Percentiles rank a stretch among this genome's conserved stretches.
Conservation (phyloP, 2,888 invertebrate species). For the Ophonus ardosiacus region DNA sequence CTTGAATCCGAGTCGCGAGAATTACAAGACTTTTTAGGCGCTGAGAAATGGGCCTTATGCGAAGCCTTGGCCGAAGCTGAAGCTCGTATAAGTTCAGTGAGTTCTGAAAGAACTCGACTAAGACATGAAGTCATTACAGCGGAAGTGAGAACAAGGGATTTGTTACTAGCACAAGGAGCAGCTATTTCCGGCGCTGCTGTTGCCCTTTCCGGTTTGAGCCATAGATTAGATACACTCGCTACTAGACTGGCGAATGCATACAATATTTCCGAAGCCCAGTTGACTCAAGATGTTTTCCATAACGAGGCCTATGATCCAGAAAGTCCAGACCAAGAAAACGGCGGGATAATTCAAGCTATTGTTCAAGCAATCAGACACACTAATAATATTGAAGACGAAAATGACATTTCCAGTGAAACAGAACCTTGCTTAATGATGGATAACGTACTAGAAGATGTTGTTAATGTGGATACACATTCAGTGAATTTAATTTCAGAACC, state of each 20-base stretch:
- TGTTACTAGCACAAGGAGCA: conserved; percentile 83
- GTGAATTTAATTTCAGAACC: conserved; percentile 86
- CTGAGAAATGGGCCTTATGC: conserved; percentile 88
- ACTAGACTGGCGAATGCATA: conserved; percentile 86
- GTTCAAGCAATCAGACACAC: not conserved
- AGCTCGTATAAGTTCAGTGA: conserved; percentile 68
- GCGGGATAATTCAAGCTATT: not conserved
- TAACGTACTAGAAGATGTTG: conserved; percentile 83
- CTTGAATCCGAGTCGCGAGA: conserved; percentile 89
- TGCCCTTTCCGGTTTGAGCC: conserved; percentile 81
- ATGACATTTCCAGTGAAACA: conserved; percentile 80
- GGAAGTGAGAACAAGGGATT: conserved; percentile 81
- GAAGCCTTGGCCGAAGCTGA: conserved; percentile 87
- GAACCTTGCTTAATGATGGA: conserved; percentile 91
- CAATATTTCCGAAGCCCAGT: conserved; percentile 86
- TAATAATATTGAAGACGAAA: conserved; percentile 76
- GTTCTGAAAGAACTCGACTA: conserved; percentile 76
- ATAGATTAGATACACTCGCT: conserved; percentile 82
- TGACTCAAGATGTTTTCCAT: conserved; percentile 86
- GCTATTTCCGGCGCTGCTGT: conserved; percentile 84
- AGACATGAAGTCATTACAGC: conserved; percentile 74
- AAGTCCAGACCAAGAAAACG: conserved; percentile 68
- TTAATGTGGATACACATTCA: conserved; percentile 81
- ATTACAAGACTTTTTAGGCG: conserved; percentile 91
- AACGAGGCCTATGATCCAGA: conserved; percentile 86